Evolutionary conservation across 2,113 vertebrate genomes (phyloP), one percentile per base, ranked within the genome.

Genomic region (Pandion haliaetus): DNA sequence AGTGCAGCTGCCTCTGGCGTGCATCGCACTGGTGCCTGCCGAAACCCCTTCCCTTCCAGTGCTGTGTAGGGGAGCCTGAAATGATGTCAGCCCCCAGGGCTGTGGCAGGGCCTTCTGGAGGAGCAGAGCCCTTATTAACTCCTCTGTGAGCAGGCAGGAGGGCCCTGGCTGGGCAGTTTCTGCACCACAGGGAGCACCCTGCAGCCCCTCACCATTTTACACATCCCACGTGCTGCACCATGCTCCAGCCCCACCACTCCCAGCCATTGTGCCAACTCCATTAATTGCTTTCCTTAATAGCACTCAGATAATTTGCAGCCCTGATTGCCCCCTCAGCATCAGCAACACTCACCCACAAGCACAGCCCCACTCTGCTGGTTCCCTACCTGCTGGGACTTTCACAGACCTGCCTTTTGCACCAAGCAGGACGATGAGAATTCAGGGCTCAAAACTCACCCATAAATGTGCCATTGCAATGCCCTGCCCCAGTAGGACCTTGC

Each of bases 201-300:
- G 11, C 23, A 66, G 59, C 28, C 36, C 92, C 45, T 44, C 3
- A 1, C 50, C n/a, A 9, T 47, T 72, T 65, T 14, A 69, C 25
- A 38, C 12, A 15, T 25, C 36, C 45, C 58, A 47, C 0, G 3
- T 6, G 31, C 54, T 61, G 21, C 54, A 40, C 57, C 63, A 36
- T 0, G 0, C 61, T 73, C 12, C 47, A 81, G 36, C n/a, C 52
- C 52, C 47, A 80, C 40, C 38, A 14, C 1, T 47, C 36, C 63
- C 57, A 83, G 63, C 38, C 32, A 2, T 50, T 71, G 26, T 84
- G 77, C 61, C 61, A 91, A 54, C 63, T 83, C 61, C 79, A 63
- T 65, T 88, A 82, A 88, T 63, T 93, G 72, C 47, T 88, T 67
- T 94, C 59, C 62, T 61, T 76, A 79, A 85, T 16, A 85, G 62